Conservation (phyloP, 2,113 vertebrate genomes). For the Capricornis sumatraensis region DNA sequence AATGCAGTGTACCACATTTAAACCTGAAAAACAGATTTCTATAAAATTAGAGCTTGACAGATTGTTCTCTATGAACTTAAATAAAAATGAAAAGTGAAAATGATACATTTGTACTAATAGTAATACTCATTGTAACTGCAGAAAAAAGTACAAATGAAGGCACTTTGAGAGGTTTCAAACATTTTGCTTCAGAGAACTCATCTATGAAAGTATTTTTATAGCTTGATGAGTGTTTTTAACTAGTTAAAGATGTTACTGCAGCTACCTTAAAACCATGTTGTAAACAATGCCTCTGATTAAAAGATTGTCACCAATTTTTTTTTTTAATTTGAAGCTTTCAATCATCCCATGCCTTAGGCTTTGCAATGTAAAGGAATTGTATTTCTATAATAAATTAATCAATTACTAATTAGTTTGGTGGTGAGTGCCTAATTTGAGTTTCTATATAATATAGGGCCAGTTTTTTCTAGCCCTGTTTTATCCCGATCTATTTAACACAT, state of each 20-base stretch:
- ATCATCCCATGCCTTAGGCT: slow-evolving; percentile 71
- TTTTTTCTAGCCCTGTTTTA: slow-evolving; percentile 47
- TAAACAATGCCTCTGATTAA: slow-evolving; percentile 74
- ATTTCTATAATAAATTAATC: slow-evolving; percentile 77
- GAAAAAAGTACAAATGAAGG: slow-evolving; percentile 67
- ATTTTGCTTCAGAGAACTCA: slow-evolving; percentile 60
- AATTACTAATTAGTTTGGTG: slow-evolving; percentile 75
- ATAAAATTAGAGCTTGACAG: slow-evolving; percentile 66
- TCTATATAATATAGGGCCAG: slow-evolving; percentile 60
- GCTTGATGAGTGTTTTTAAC: slow-evolving; percentile 71
- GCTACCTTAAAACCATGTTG: slow-evolving; percentile 65
- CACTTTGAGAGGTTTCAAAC: slow-evolving; percentile 73
- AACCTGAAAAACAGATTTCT: slow-evolving; percentile 74
- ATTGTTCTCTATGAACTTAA: slow-evolving; percentile 64
- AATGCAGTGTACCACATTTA: slow-evolving; percentile 63
- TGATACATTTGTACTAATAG: slow-evolving; percentile 54
- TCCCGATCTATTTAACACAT: slow-evolving; percentile 35
- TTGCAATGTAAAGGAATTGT: slow-evolving; percentile 72
- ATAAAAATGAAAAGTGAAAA: slow-evolving; percentile 72
- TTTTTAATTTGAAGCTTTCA: slow-evolving; percentile 67
- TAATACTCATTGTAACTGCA: slow-evolving; percentile 63
- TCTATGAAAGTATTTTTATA: slow-evolving; percentile 68
- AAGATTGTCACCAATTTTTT: slow-evolving; percentile 56
- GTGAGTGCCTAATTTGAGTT: slow-evolving; percentile 64
- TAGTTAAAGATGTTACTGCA: slow-evolving; percentile 71